A percentile compares a stretch with the other conserved stretches of the same genome.
These are phyloP conservation scores for Balaeniceps rex DNA, from an alignment of 2,113 vertebrate genomes.

Conservation along the genomic window DNA sequence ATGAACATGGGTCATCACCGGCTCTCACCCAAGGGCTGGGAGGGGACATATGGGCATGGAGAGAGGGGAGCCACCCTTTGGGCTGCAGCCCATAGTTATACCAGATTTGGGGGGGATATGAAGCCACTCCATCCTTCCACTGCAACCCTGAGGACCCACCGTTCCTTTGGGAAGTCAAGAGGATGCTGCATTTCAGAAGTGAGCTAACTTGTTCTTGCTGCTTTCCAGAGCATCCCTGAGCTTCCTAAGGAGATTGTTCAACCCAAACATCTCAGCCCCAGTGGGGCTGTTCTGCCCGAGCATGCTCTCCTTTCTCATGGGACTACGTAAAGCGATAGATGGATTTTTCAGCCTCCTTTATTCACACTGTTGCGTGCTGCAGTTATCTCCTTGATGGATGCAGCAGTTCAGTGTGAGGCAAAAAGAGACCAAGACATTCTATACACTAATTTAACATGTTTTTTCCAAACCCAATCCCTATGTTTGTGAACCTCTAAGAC, in stretches of 20 bases:
- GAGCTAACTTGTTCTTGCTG: background rate
- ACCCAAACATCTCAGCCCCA: background rate
- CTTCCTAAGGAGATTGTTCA: background rate
- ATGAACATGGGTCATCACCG: accelerated
- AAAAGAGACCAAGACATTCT: background rate
- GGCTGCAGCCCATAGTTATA: background rate
- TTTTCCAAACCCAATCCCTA: background rate
- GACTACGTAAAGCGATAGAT: background rate
- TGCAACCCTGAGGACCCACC: background rate
- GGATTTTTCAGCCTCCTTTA: background rate
- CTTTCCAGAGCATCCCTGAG: background rate
- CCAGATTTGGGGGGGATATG: background rate
- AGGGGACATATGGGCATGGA: background rate
- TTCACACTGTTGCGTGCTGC: background rate
- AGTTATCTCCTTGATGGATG: background rate
- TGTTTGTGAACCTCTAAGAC: background rate
- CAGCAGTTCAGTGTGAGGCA: background rate
- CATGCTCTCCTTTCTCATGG: background rate
- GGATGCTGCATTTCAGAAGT: background rate
- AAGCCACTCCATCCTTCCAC: background rate
- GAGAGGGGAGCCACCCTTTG: background rate
- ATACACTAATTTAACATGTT: background rate
- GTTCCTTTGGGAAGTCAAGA: background rate
- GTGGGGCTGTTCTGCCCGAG: background rate
- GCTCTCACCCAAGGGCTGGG: accelerated